Percentiles rank a stretch among this genome's conserved stretches.
phyloP scores from a whole-genome alignment of 2,888 invertebrate genomes.

The Sialis lutaria region DNA sequence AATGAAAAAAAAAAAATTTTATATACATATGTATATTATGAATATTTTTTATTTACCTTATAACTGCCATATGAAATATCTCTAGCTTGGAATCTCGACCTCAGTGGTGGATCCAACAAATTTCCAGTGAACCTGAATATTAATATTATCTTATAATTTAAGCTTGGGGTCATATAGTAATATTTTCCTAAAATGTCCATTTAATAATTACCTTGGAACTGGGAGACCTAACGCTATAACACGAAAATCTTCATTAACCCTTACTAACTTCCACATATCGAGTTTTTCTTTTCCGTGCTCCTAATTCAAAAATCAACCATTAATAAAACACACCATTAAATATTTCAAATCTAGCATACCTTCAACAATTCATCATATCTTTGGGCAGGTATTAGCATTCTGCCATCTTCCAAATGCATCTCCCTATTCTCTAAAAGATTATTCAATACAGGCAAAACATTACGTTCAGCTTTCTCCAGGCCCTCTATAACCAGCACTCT shows the following conservation, averaged over 20 bases:
- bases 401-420: conserved; percentile 95
- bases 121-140: conserved; percentile 60
- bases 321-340: background rate
- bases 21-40: background rate
- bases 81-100: conserved; percentile 88
- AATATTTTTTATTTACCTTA: conserved; percentile 30
- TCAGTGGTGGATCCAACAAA: conserved; percentile 85
- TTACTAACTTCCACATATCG: conserved; percentile 70
- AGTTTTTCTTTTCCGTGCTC: conserved; percentile 64
- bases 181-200: background rate
- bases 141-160: conserved; percentile 13
- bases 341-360: conserved; percentile 28
- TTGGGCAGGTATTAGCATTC: conserved; percentile 74
- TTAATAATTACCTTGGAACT: conserved; percentile 38
- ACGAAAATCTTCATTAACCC: conserved; percentile 84
- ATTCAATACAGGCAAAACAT: conserved; percentile 89
- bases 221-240: conserved; percentile 87
- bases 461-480: conserved; percentile 93
- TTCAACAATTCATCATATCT: conserved; percentile 79
- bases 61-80: conserved; percentile 54
- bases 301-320: conserved; percentile 26
- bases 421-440: conserved; percentile 93
- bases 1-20: background rate
- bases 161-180: background rate
- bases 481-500: conserved; percentile 83